Evolutionary conservation across 2,797 vertebrate species (phyloP).

Genomic region (Danio kyathit): DNA sequence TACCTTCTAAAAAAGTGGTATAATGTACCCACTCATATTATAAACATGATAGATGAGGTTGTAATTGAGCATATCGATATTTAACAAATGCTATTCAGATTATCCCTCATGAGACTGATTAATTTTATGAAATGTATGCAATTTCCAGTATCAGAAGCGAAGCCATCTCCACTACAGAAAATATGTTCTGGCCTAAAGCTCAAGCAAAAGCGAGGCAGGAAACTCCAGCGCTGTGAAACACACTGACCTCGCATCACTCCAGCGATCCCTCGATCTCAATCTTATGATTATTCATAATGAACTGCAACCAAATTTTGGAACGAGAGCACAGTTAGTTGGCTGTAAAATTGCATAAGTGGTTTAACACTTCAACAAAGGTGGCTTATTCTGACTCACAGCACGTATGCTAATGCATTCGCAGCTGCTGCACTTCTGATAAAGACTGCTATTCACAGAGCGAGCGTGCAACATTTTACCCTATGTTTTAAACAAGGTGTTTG

Average conservation of each 20-base stretch:
- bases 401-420: slow-evolving; percentile 71
- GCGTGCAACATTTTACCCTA: slow-evolving; percentile 62
- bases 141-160: neutral
- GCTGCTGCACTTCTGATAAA: slow-evolving; percentile 77
- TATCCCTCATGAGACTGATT: neutral
- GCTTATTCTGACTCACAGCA: slow-evolving; percentile 65
- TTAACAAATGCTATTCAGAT: neutral
- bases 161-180: slow-evolving; percentile 19
- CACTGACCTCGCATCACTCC: slow-evolving; percentile 41
- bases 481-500: slow-evolving; percentile 72
- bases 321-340: slow-evolving; percentile 49
- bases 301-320: slow-evolving; percentile 48
- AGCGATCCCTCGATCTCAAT: slow-evolving; percentile 48
- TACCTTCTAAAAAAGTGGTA: neutral
- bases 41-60: neutral
- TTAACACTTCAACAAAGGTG: slow-evolving; percentile 71
- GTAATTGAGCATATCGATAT: neutral
- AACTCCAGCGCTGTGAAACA: slow-evolving; percentile 29
- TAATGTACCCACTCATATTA: neutral
- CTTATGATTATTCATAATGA: slow-evolving; percentile 62
- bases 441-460: slow-evolving; percentile 60
- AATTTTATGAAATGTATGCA: slow-evolving; percentile 3
- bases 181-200: slow-evolving; percentile 25
- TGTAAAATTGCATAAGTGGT: slow-evolving; percentile 66
- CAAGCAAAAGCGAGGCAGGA: slow-evolving; percentile 42